Conservation (phyloP, 23 tunicate genomes). For the Styela plicata region DNA sequence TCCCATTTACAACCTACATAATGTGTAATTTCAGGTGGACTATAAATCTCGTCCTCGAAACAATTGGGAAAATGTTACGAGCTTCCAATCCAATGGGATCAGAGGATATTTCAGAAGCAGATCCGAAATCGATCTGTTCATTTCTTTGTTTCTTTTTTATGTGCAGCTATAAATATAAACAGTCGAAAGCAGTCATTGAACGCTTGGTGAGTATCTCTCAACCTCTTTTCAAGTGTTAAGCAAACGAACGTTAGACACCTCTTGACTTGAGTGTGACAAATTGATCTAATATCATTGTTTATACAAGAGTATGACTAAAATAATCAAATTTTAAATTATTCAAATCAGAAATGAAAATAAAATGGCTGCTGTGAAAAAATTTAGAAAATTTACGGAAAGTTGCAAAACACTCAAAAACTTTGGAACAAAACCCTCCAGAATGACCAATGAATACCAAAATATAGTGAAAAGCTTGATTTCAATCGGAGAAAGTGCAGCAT, state of each 20-base stretch:
- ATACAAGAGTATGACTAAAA: not conserved
- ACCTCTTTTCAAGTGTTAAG: not conserved
- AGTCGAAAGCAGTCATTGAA: constrained; percentile 69
- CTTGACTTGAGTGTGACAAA: not conserved
- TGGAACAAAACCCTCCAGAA: too few species aligned
- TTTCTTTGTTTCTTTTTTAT: constrained; percentile 78
- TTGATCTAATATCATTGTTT: not conserved
- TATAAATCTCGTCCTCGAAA: constrained; percentile 56
- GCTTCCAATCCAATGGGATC: constrained; percentile 76
- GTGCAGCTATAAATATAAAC: constrained; percentile 56
- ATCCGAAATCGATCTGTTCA: constrained; percentile 67
- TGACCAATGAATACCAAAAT: too few species aligned
- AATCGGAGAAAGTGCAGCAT: too few species aligned
- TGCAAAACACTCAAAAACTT: too few species aligned
- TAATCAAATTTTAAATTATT: too few species aligned
- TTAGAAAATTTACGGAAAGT: too few species aligned
- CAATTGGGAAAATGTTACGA: constrained; percentile 67
- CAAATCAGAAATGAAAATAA: too few species aligned
- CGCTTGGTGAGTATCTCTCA: constrained; percentile 44
- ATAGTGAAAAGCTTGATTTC: too few species aligned
- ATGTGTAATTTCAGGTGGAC: constrained; percentile 93
- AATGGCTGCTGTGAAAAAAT: too few species aligned
- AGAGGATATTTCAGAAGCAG: constrained; percentile 76
- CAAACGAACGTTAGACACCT: not conserved
- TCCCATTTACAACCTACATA: constrained; percentile 79